Evolutionary conservation across 2,888 invertebrate species (phyloP), one percentile per base, ranked within the genome.

Genomic region (Aleiodes testaceus): DNA sequence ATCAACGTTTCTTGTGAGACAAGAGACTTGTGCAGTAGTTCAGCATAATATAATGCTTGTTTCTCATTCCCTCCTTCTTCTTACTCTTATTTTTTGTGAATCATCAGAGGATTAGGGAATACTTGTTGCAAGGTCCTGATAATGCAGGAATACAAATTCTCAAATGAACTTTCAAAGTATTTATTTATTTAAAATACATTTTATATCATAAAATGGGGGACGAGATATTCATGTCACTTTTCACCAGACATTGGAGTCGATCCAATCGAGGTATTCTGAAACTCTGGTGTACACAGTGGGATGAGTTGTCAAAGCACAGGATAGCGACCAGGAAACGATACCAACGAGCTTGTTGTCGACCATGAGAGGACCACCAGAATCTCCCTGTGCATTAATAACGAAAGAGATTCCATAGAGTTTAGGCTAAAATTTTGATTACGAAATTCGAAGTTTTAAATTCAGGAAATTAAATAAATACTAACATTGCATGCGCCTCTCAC

Each of bases 301-400:
- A 47, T 80, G 82, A 22, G 70, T 63, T 3, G 70, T 73, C 5
- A 70, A 70, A n/a, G 81, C 82, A 63, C 84, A 84, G n/a, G 80
- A 82, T 16, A 70, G 74, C 9, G 81, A 78, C 80, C 81, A 84
- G 12, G 84, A 85, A 9, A 82, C 81, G 3, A 85, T 70, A 71
- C 84, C 84, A n/a, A 77, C 67, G 55, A 85, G 79, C 72, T 76
- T 79, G 52, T 79, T 80, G 0, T 78, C 61, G 14, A 84, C 78
- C 18, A 78, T 82, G 74, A 85, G 74, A 52, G 85, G 85, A 61
- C 85, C 84, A 66, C 85, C 85, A 20, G 84, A 82, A 68, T 85
- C 85, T 74, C 83, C 84, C 85, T 85, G 66, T 5, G 72, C 9
- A n/a, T 11, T n/a, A 7, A n/a, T 22, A 26, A 30, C n/a, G 2